Base-by-base conservation (phyloP, 1,140 invertebrate species). In the Vanessa tameamea region DNA sequence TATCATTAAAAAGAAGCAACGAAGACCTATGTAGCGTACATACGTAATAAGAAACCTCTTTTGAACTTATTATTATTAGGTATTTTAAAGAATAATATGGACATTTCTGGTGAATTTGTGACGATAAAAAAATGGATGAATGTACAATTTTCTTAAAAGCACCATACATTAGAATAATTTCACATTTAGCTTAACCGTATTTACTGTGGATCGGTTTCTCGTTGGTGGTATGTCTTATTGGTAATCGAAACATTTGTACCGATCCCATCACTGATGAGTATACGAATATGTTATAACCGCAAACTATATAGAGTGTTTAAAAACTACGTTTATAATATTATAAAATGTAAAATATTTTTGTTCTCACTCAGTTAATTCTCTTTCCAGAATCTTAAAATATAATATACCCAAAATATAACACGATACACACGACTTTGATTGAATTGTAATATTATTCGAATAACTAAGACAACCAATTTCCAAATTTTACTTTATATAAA, bases 1-100 rank as follows among this genome's bases (percentile, higher is more conserved):
- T 61, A 61, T 61, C 57, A 61, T 37, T 61, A 61, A 61, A 61
- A 31, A 61, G 57, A 61, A 61, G 57, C 57, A 61, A 61, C 57
- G 57, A 61, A 61, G 23, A 57, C 23, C 55, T 20, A 57, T 9
- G 1, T 57, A 57, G 55, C 23, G 16, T 57, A 57, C 55, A 53
- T n/a, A 53, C 50, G n/a, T 20, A 55, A 55, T 23, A 9, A 57
- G 55, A 0, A 53, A 53, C 55, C 16, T 26, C 16, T 57, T 57
- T 20, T 57, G 23, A 57, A 11, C 55, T 13, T 57, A 57, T 23
- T 26, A 51, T 57, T 57, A 26, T 13, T 61, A 61, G 15, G 31
- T 61, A 61, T 43, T 61, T 55, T 23, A 23, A 50, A 50, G 48
- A 57, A 16, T 15, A 57, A 57, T 57, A 37, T 61, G 57, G 15